Conservation (phyloP, 2,888 invertebrate genomes). For the Coelogynopora nodosa region DNA sequence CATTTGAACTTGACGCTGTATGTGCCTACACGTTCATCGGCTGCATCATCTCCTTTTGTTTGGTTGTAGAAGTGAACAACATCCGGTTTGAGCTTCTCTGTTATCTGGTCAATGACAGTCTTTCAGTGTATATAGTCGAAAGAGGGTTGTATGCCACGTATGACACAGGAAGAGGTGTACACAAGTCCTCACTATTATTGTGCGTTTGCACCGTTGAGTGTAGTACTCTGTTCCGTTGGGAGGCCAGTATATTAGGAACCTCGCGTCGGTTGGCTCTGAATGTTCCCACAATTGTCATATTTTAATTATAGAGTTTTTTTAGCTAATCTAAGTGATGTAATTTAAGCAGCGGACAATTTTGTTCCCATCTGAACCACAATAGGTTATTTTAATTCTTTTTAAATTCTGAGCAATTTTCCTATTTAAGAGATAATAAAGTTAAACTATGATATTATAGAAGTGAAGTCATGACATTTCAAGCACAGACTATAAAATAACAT, state of each 20-base stretch:
- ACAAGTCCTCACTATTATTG: neutral
- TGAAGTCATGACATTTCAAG: neutral
- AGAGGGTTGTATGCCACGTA: neutral
- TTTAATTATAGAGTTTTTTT: too few species aligned
- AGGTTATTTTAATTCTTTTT: neutral
- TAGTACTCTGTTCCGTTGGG: too few species aligned
- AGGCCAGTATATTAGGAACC: too few species aligned
- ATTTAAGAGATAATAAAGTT: neutral
- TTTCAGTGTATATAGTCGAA: neutral
- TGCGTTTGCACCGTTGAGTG: too few species aligned
- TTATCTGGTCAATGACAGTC: neutral
- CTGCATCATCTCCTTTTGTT: neutral
- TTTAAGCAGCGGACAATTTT: neutral
- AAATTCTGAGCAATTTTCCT: neutral
- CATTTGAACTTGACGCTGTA: neutral
- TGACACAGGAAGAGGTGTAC: neutral
- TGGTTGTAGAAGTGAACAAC: neutral
- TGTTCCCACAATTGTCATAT: too few species aligned
- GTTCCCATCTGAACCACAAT: neutral
- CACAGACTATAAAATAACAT: neutral
- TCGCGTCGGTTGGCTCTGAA: too few species aligned
- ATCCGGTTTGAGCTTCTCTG: neutral
- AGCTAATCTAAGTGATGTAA: too few species aligned
- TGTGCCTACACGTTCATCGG: neutral
- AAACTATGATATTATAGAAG: neutral